These are phyloP conservation scores for Pantelozetes paolii DNA, from an alignment of 2,888 invertebrate species.

Conservation along the genomic window DNA sequence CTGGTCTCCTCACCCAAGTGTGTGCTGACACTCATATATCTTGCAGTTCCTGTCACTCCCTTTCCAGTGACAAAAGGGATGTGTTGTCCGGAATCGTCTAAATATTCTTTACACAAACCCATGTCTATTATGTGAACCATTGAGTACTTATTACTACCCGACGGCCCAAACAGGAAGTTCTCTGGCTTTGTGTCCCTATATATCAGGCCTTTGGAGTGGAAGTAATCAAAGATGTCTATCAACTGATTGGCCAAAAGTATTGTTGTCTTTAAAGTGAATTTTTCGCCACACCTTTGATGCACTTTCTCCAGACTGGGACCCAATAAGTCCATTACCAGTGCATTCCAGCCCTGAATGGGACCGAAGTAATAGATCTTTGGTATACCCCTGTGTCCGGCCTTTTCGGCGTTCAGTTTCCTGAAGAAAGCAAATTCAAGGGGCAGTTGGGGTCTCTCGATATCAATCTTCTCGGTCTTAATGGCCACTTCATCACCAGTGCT, in stretches of 20 bases:
- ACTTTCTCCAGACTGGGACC: conserved; percentile 31
- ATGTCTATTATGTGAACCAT: conserved; percentile 8
- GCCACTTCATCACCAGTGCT: conserved; percentile 14
- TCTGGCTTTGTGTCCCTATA: conserved; percentile 37
- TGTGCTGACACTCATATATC: conserved; percentile 37
- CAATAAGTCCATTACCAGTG: conserved; percentile 34
- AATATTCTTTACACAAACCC: conserved; percentile 6
- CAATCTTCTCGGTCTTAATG: conserved; percentile 24
- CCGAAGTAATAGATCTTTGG: conserved; percentile 21
- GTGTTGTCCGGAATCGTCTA: neutral
- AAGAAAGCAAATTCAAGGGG: conserved; percentile 28
- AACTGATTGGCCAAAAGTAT: conserved; percentile 22
- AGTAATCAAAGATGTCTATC: conserved; percentile 22
- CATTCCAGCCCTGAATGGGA: neutral
- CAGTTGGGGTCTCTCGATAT: conserved; percentile 19
- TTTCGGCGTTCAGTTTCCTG: neutral
- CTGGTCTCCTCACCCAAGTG: conserved; percentile 34
- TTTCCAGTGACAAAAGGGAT: neutral
- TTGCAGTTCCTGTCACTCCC: conserved; percentile 25
- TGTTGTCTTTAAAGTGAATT: conserved; percentile 24
- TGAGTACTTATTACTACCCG: neutral
- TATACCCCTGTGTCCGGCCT: neutral
- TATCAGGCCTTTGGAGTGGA: conserved; percentile 20
- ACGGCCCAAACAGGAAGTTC: conserved; percentile 33
- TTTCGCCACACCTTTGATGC: neutral